Percentiles rank a stretch among this genome's conserved stretches.
Evolutionary conservation across 2,113 vertebrate species (phyloP).

Genomic region (Gallinago jamesoni): DNA sequence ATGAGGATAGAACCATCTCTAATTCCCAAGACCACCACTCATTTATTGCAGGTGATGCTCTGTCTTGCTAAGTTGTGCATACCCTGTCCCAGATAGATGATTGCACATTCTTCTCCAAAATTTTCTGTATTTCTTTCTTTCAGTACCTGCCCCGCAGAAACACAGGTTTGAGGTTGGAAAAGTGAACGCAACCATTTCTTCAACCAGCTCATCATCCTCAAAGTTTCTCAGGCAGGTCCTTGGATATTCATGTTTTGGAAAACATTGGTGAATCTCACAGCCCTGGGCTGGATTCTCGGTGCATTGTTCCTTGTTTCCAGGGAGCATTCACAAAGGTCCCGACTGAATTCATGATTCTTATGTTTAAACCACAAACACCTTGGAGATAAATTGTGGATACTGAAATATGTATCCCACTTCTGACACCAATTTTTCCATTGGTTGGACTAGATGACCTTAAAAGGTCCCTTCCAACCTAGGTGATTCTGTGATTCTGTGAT

Average conservation of each 20-base stretch:
- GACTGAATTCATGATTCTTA: neutral
- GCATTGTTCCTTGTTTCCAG: slow-evolving; percentile 2
- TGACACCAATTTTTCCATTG: too few relatives aligned
- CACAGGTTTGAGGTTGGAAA: neutral
- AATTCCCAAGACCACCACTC: neutral
- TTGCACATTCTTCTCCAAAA: neutral
- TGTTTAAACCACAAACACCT: slow-evolving; percentile 32
- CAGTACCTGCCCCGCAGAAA: neutral
- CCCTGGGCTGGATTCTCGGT: neutral
- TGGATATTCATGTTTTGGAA: neutral
- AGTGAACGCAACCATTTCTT: neutral
- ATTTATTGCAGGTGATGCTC: neutral
- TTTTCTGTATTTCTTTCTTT: neutral
- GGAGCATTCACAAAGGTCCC: neutral
- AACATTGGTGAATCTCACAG: neutral
- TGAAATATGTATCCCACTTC: neutral
- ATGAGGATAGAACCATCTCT: neutral
- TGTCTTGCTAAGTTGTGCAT: neutral
- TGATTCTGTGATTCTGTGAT: too few relatives aligned
- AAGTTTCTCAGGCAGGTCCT: neutral
- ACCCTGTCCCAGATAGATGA: neutral
- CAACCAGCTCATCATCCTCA: neutral
- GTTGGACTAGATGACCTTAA: too few relatives aligned
- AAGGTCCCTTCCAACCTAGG: too few relatives aligned
- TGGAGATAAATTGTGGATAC: neutral